Evolutionary conservation across 2,888 invertebrate genomes (phyloP).

Genomic region (Dryobota labecula): DNA sequence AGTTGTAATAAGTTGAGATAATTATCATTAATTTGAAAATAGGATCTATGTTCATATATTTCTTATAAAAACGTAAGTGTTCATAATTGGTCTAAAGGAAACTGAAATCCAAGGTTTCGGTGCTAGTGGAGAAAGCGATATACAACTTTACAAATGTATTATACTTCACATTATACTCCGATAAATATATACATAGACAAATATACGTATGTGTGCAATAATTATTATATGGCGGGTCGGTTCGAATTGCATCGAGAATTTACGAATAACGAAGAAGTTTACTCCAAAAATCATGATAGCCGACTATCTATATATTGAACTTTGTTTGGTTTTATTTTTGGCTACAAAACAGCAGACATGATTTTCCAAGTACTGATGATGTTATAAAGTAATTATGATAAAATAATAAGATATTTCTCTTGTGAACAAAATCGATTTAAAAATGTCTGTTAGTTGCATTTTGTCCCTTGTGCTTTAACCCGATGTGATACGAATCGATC

Average conservation of each 20-base stretch:
- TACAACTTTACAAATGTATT: slow-evolving; percentile 69
- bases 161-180: slow-evolving; percentile 64
- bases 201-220: slow-evolving; percentile 67
- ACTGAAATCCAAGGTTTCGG: slow-evolving; percentile 81
- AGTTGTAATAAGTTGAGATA: background rate
- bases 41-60: slow-evolving; percentile 45
- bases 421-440: too few species aligned
- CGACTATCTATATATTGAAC: too few species aligned
- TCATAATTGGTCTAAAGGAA: slow-evolving; percentile 86
- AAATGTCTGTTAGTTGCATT: too few species aligned
- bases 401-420: too few species aligned
- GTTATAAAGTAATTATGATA: too few species aligned
- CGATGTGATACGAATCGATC: slow-evolving; percentile 36
- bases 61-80: slow-evolving; percentile 82
- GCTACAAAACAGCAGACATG: too few species aligned
- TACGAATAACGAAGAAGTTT: background rate
- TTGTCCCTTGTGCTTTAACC: background rate
- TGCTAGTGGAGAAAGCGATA: slow-evolving; percentile 80
- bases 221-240: slow-evolving; percentile 36
- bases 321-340: too few species aligned
- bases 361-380: too few species aligned
- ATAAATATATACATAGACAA: slow-evolving; percentile 61
- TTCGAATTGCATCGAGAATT: slow-evolving; percentile 19
- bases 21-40: slow-evolving; percentile 29
- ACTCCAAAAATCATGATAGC: too few species aligned